Conservation (phyloP, 2,113 vertebrate species). For the Loxodonta africana region DNA sequence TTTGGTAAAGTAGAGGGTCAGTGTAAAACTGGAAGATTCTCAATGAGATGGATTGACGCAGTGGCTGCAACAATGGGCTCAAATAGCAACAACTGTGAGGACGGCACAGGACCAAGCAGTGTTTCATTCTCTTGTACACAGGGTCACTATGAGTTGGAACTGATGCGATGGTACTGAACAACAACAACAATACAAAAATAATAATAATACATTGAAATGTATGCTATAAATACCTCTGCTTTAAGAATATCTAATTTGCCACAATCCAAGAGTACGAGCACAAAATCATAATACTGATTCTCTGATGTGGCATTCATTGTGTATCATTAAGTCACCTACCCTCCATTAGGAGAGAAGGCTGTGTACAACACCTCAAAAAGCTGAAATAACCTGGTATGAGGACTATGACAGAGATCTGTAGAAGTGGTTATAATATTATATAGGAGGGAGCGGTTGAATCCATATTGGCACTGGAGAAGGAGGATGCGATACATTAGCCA, state of each 20-base stretch:
- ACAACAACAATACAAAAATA: background rate
- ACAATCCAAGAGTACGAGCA: background rate
- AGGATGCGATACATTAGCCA: background rate
- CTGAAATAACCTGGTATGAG: background rate
- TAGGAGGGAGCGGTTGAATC: background rate
- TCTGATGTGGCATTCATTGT: background rate
- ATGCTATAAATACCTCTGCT: background rate
- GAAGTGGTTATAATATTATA: background rate
- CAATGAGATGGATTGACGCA: no score
- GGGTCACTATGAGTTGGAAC: no score
- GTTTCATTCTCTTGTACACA: no score
- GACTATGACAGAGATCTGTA: background rate
- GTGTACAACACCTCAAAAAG: background rate
- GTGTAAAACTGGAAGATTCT: no score
- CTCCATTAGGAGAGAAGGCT: background rate
- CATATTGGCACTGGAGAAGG: background rate
- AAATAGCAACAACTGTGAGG: no score
- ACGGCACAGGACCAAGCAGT: no score
- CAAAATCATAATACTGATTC: background rate
- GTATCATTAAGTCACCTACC: background rate
- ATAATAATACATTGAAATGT: background rate
- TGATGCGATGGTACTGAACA: no score
- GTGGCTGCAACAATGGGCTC: no score
- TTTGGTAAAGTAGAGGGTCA: no score
- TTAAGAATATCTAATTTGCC: background rate